These are phyloP conservation scores for Escarpia spicata DNA, from an alignment of 2,888 invertebrate species.

Conservation along the genomic window DNA sequence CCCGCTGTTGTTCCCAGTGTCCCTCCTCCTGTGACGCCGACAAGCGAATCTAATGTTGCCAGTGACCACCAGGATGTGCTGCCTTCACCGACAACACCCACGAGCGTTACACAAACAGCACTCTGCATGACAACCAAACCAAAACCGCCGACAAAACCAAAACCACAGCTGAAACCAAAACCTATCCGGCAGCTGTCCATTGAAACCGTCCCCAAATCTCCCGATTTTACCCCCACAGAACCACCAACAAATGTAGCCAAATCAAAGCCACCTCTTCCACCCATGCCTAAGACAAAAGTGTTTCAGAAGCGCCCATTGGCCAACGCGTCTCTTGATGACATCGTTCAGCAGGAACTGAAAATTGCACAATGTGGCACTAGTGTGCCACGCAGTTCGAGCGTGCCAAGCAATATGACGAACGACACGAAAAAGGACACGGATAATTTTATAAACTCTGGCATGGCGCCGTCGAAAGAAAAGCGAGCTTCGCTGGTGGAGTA, in stretches of 20 bases:
- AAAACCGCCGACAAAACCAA: constrained; percentile 48
- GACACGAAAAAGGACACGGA: neutral
- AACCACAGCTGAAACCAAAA: constrained; percentile 52
- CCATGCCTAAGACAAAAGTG: constrained; percentile 14
- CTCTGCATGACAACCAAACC: constrained; percentile 19
- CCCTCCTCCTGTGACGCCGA: neutral
- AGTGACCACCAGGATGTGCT: constrained; percentile 23
- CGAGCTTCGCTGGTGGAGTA: neutral
- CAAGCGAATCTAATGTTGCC: neutral
- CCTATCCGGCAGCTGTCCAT: neutral
- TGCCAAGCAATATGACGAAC: neutral
- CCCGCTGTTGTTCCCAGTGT: neutral
- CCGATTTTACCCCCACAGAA: neutral
- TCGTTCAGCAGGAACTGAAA: constrained; percentile 44
- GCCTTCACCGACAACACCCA: constrained; percentile 19
- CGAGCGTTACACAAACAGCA: neutral
- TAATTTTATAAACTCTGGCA: neutral
- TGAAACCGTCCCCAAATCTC: neutral
- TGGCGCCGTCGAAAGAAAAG: neutral
- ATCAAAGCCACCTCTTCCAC: constrained; percentile 14
- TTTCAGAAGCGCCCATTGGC: constrained; percentile 13
- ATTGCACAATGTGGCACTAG: constrained; percentile 41
- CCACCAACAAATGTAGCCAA: neutral
- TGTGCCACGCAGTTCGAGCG: neutral
- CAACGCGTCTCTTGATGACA: constrained; percentile 39